phyloP scores from a whole-genome alignment of 2,113 vertebrate genomes.

The Bufo bufo region DNA sequence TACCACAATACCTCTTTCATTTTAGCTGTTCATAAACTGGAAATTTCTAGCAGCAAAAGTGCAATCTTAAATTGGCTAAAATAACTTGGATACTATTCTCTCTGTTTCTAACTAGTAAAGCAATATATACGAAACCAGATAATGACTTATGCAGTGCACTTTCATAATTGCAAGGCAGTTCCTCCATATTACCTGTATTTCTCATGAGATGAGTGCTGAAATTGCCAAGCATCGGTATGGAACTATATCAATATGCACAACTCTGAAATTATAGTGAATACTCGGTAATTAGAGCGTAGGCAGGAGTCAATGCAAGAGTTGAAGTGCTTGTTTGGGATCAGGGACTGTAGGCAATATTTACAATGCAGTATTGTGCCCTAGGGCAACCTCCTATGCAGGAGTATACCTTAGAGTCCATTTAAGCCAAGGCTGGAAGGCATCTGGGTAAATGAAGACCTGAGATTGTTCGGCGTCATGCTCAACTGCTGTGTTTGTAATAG shows the following conservation, averaged over 20 bases:
- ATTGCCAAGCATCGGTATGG: not conserved
- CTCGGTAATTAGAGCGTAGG: slow-evolving; percentile 20
- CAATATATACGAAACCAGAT: not conserved
- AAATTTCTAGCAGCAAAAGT: not conserved
- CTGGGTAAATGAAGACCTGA: slow-evolving; percentile 39
- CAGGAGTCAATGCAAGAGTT: slow-evolving; percentile 23
- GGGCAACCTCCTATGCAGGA: slow-evolving; percentile 36
- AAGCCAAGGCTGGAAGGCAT: slow-evolving; percentile 31
- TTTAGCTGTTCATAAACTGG: not conserved
- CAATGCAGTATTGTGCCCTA: slow-evolving; percentile 39
- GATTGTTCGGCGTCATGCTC: not conserved
- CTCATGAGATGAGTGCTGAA: not conserved
- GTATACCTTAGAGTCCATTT: slow-evolving; percentile 45
- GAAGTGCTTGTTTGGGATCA: slow-evolving; percentile 39
- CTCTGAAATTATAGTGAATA: slow-evolving; percentile 16
- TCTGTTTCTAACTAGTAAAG: not conserved
- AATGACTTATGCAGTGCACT: not conserved
- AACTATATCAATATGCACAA: not conserved
- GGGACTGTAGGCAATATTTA: slow-evolving; percentile 49
- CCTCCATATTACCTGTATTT: not conserved
- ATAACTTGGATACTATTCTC: not conserved
- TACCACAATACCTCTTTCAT: no score
- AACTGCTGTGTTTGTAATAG: slow-evolving; percentile 43
- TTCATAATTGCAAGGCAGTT: not conserved
- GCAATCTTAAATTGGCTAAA: not conserved